Evolutionary conservation across 2,888 invertebrate species (phyloP).

Genomic region (Villa cingulata): DNA sequence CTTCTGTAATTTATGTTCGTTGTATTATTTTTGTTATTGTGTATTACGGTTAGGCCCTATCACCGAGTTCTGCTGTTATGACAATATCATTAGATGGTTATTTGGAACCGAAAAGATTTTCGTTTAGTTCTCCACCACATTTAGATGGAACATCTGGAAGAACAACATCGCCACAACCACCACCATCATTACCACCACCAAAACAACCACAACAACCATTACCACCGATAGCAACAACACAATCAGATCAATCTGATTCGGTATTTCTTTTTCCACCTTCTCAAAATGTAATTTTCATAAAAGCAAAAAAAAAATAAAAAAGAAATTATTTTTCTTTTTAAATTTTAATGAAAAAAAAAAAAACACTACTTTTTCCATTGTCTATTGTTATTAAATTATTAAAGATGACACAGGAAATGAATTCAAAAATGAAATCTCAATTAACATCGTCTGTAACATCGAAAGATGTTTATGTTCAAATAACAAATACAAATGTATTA

Average conservation of each 20-base stretch:
- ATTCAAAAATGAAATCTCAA: not conserved
- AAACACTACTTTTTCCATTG: too few relatives aligned
- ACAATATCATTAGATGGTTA: conserved; percentile 76
- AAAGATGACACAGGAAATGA: not conserved
- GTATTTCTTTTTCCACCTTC: conserved; percentile 62
- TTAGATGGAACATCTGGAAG: conserved; percentile 58
- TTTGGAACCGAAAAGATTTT: conserved; percentile 69
- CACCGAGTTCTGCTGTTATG: conserved; percentile 73
- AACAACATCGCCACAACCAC: too few relatives aligned
- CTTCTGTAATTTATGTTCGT: too few relatives aligned
- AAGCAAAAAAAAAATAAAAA: too few relatives aligned
- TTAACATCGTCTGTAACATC: not conserved
- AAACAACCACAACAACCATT: too few relatives aligned
- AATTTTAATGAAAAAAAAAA: too few relatives aligned
- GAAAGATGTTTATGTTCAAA: not conserved
- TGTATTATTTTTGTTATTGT: too few relatives aligned
- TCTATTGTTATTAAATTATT: too few relatives aligned
- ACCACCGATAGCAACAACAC: too few relatives aligned
- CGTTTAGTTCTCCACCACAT: conserved; percentile 63
- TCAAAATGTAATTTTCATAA: not conserved
- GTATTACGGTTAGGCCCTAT: conserved; percentile 43
- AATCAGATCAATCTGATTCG: conserved; percentile 67
- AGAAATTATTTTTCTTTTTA: not conserved
- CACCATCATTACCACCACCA: too few relatives aligned
- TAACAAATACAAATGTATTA: not conserved